phyloP scores from a whole-genome alignment of 2,888 invertebrate genomes.

The Heliconius charithonia region DNA sequence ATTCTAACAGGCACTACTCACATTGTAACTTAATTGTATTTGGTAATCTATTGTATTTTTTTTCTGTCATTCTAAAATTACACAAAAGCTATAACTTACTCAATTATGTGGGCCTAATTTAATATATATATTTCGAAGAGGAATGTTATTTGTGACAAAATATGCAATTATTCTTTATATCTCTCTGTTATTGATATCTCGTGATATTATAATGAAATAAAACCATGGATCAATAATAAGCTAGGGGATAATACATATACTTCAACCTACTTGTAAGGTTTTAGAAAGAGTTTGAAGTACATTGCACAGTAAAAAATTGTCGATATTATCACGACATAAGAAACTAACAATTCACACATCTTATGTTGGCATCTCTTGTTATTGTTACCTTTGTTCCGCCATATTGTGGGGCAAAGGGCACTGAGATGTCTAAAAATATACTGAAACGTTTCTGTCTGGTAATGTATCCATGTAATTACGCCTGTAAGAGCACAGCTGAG shows the following conservation, averaged over 20 bases:
- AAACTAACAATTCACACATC: constrained; percentile 7
- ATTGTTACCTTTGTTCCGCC: constrained; percentile 16
- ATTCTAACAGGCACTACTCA: not conserved
- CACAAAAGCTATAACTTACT: not conserved
- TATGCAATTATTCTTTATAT: not conserved
- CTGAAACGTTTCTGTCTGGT: not conserved
- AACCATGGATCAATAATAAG: not conserved
- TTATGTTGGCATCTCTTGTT: not conserved
- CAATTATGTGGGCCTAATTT: not conserved
- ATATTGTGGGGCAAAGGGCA: not conserved
- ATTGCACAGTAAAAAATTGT: not conserved
- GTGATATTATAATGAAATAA: not conserved
- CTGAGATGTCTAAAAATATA: constrained; percentile 2
- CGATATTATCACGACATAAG: not conserved
- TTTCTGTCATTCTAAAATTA: not conserved
- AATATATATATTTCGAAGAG: not conserved
- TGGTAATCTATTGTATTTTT: too few relatives aligned
- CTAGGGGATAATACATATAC: not conserved
- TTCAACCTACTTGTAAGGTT: not conserved
- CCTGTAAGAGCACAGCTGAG: too few relatives aligned
- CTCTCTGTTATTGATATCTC: not conserved
- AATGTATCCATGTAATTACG: not conserved
- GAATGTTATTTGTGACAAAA: not conserved
- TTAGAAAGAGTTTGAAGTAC: too few relatives aligned
- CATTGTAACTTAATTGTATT: too few relatives aligned